These are phyloP conservation scores for Diplosoma virens DNA, from an alignment of 23 tunicate genomes.

Conservation along the genomic window DNA sequence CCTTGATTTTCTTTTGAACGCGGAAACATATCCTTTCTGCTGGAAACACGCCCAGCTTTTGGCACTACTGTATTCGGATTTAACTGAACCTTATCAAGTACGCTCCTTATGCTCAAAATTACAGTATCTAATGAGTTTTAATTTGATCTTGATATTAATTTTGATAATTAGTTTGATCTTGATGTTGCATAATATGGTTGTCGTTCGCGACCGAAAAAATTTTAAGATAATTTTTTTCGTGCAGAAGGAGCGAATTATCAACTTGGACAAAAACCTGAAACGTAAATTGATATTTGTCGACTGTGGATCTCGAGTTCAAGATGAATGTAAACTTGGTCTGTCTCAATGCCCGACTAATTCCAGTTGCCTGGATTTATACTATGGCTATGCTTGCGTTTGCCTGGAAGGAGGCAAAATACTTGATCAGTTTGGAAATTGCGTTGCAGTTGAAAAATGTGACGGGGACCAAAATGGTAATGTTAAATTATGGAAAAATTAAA, in stretches of 20 bases:
- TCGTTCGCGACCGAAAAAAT: too few species aligned
- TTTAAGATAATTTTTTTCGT: neutral
- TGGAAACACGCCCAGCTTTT: constrained; percentile 47
- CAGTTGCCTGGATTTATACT: constrained; percentile 39
- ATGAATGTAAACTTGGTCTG: constrained; percentile 47
- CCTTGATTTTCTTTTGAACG: constrained; percentile 11
- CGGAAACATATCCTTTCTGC: constrained; percentile 31
- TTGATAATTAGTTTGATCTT: too few species aligned
- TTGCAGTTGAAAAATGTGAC: constrained; percentile 13
- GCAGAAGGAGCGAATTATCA: neutral
- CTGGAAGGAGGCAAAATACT: neutral
- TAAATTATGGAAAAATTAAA: too few species aligned
- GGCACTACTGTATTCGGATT: constrained; percentile 17
- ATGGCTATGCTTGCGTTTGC: constrained; percentile 63
- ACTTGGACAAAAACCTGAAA: neutral
- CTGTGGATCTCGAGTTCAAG: constrained; percentile 43
- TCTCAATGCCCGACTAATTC: constrained; percentile 43
- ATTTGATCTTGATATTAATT: too few species aligned
- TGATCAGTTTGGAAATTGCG: constrained; percentile 68
- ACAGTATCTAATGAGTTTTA: too few species aligned
- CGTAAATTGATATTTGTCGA: constrained; percentile 22
- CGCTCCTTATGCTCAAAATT: too few species aligned
- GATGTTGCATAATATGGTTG: too few species aligned
- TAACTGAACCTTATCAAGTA: constrained; percentile 1
- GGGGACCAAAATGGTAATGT: constrained; percentile 23